phyloP scores from a whole-genome alignment of 2,888 invertebrate genomes.

The Bugula neritina region DNA sequence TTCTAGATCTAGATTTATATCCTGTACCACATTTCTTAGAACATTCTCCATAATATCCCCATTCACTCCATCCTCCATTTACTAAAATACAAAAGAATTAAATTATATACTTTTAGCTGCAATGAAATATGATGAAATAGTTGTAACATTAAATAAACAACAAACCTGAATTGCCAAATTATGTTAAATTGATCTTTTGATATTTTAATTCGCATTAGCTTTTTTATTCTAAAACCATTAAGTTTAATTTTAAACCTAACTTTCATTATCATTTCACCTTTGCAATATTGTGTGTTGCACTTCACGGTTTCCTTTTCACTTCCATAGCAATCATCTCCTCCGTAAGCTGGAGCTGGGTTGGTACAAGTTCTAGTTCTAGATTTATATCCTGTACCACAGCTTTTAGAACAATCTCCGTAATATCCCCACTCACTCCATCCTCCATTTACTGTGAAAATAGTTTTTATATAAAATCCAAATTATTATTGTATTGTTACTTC shows the following conservation, averaged over 20 bases:
- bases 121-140: too few relatives aligned
- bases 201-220: too few relatives aligned
- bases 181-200: too few relatives aligned
- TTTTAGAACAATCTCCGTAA: slow-evolving; percentile 40
- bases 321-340: slow-evolving; percentile 41
- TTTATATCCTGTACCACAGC: slow-evolving; percentile 40
- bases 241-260: too few relatives aligned
- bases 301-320: background rate
- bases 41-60: slow-evolving; percentile 42
- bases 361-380: slow-evolving; percentile 40
- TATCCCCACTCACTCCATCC: slow-evolving; percentile 44
- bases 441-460: slow-evolving; percentile 47
- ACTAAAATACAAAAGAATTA: slow-evolving; percentile 41
- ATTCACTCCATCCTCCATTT: slow-evolving; percentile 43
- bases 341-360: slow-evolving; percentile 41
- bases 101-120: too few relatives aligned
- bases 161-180: too few relatives aligned
- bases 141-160: too few relatives aligned
- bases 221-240: too few relatives aligned
- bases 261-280: too few relatives aligned
- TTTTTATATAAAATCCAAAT: too few relatives aligned
- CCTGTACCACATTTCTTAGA: slow-evolving; percentile 45
- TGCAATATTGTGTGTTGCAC: background rate
- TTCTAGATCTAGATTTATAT: slow-evolving; percentile 36
- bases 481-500: too few relatives aligned